Evolutionary conservation across 1,140 invertebrate species (phyloP).

Genomic region (Aphelenchoides avenae): DNA sequence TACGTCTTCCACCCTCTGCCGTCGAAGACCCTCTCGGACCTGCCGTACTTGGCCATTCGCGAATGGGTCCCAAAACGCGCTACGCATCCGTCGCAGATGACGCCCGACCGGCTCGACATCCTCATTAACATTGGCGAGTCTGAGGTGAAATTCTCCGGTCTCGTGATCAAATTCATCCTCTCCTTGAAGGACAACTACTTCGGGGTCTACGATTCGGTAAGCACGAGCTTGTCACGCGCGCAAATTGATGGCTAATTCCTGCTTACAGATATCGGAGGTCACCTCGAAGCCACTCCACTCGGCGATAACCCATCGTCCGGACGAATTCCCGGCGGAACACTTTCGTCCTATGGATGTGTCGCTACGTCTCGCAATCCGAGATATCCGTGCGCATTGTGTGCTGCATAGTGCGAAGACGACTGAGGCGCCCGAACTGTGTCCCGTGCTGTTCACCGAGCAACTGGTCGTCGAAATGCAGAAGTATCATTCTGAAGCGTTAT

Average conservation of each 20-base stretch:
- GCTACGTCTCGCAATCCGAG: slow-evolving; percentile 61
- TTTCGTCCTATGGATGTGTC: slow-evolving; percentile 62
- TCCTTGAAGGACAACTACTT: slow-evolving; percentile 57
- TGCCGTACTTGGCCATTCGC: too few relatives aligned
- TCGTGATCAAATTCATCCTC: slow-evolving; percentile 45
- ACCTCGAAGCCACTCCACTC: slow-evolving; percentile 27
- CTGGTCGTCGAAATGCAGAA: slow-evolving; percentile 64
- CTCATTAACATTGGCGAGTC: slow-evolving; percentile 41
- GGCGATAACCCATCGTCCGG: too few relatives aligned
- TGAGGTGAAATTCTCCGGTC: slow-evolving; percentile 40
- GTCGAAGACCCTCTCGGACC: too few relatives aligned
- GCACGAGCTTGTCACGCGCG: background rate
- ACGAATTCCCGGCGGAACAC: too few relatives aligned
- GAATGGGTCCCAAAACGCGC: slow-evolving; percentile 20
- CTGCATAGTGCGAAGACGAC: slow-evolving; percentile 3
- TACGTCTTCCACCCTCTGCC: slow-evolving; percentile 51
- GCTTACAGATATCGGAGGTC: slow-evolving; percentile 39
- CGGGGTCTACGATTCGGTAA: slow-evolving; percentile 49
- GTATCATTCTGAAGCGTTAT: slow-evolving; percentile 60
- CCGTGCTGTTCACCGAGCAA: slow-evolving; percentile 61
- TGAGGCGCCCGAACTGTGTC: slow-evolving; percentile 54
- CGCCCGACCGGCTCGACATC: slow-evolving; percentile 30
- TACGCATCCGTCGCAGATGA: slow-evolving; percentile 17
- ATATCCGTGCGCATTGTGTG: slow-evolving; percentile 61
- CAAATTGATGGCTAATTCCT: background rate